phyloP scores from a whole-genome alignment of 30 jellyfish, hydroid and myxozoan genomes.

The Nemopilema nomurai region DNA sequence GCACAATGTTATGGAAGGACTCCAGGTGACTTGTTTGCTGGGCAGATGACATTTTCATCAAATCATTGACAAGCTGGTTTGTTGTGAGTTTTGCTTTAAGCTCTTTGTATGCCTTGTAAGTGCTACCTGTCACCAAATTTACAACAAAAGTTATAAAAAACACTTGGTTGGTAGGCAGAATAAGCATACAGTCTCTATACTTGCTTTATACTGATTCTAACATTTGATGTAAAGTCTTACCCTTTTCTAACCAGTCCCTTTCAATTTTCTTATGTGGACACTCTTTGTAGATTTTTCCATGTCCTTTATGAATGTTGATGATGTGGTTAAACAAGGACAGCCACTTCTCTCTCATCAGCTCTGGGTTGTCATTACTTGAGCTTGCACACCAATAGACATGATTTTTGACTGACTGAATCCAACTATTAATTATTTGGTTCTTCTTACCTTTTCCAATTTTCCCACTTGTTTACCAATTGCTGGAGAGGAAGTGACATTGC shows the following conservation, averaged over 20 bases:
- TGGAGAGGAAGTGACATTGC: too few relatives aligned
- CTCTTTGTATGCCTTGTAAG: slow-evolving; percentile 28
- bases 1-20: slow-evolving; percentile 21
- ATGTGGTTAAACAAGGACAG: slow-evolving; percentile 34
- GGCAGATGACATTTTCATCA: slow-evolving; percentile 2
- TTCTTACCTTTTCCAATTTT: too few relatives aligned
- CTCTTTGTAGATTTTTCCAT: background rate
- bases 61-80: slow-evolving; percentile 5
- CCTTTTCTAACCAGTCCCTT: slow-evolving; percentile 38
- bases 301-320: slow-evolving; percentile 14
- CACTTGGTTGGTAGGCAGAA: background rate
- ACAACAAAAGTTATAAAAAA: background rate
- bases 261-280: slow-evolving; percentile 16
- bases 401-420: slow-evolving; percentile 33
- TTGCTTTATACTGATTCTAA: background rate
- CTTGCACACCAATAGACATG: slow-evolving; percentile 56
- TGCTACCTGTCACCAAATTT: slow-evolving; percentile 35
- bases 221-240: too few relatives aligned
- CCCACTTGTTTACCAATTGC: too few relatives aligned
- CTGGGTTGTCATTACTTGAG: slow-evolving; percentile 24
- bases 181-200: background rate
- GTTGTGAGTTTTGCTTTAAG: slow-evolving; percentile 8
- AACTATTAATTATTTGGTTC: background rate
- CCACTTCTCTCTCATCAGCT: slow-evolving; percentile 37
- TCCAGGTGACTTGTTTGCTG: slow-evolving; percentile 29